Conservation (phyloP, 2,113 vertebrate genomes). For the Callithrix jacchus region DNA sequence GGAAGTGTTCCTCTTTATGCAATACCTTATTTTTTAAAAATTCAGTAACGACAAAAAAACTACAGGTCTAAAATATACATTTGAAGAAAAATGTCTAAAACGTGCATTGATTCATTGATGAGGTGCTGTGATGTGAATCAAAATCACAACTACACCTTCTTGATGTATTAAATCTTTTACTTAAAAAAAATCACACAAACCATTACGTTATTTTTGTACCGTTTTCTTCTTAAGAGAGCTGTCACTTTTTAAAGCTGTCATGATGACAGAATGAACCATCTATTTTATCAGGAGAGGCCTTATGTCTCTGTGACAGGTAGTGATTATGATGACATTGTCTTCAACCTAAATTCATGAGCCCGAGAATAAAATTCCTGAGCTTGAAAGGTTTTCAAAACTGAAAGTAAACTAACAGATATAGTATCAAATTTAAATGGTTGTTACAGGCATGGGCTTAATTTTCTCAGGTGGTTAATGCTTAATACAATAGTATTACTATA, state of each 20-base stretch:
- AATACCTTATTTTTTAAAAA: neutral
- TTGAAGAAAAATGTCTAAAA: neutral
- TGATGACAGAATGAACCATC: conserved; percentile 34
- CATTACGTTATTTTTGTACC: conserved; percentile 18
- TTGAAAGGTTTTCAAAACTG: conserved; percentile 38
- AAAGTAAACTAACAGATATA: conserved; percentile 3
- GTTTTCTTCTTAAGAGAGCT: conserved; percentile 12
- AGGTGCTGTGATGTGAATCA: neutral
- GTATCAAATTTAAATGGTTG: neutral
- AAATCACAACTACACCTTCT: neutral
- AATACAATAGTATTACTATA: neutral
- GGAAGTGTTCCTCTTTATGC: neutral
- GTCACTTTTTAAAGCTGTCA: conserved; percentile 46
- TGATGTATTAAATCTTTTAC: neutral
- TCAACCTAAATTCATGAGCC: conserved; percentile 44
- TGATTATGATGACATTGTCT: conserved; percentile 53
- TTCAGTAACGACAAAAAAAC: neutral
- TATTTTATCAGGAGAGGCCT: neutral
- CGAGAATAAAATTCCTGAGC: conserved; percentile 32
- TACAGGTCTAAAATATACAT: neutral
- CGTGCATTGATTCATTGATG: neutral
- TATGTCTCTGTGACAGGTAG: conserved; percentile 55
- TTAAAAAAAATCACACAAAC: neutral
- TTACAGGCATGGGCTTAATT: conserved; percentile 21
- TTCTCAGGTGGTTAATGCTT: neutral